Base-by-base conservation (phyloP, 1,140 invertebrate species). In the Mamestra configurata region DNA sequence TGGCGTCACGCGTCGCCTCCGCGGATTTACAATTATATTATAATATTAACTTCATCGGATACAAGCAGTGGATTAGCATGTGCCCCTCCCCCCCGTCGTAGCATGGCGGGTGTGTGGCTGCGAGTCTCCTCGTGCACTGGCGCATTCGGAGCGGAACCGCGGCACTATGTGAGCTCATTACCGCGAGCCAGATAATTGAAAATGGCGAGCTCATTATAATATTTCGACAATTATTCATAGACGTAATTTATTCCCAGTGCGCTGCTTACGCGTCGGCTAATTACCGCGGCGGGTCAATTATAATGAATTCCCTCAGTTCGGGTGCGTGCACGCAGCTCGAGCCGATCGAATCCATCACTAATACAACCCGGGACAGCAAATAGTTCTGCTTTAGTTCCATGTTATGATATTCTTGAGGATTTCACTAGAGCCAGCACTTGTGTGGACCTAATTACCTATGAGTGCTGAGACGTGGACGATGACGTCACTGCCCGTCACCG, bases 171-270 rank as follows among this genome's bases (percentile, higher is more conserved):
- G 55, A 46, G 73, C 73, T 64, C 73, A 64, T 76, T 76, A 76
- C 73, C 73, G 57, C 73, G 57, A 40, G 37, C 24, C 57, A n/a
- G 73, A 64, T 76, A 76, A 76, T 76, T 76, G 73, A 76, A 82
- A 82, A 81, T 85, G 77, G 73, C 83, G 81, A 82, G 79, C 80
- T 87, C 83, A 86, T 89, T 89, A 89, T 79, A 85, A 89, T 87
- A 87, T 87, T 89, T 85, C 79, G 76, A 82, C 84, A 76, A 89
- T 89, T 86, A 86, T 82, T 89, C 86, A 85, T 85, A 75, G 57
- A 31, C 22, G 53, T 76, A 64, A 72, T 64, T 76, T 59, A 64
- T 76, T 76, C 40, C 40, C 72, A 49, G 37, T 20, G 40, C n/a
- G 24, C 68, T 53, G 68, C 68, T 72, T 53, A 64, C 27, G 49